Conservation (phyloP, 2,797 vertebrate genomes). For the Gouania willdenowi region DNA sequence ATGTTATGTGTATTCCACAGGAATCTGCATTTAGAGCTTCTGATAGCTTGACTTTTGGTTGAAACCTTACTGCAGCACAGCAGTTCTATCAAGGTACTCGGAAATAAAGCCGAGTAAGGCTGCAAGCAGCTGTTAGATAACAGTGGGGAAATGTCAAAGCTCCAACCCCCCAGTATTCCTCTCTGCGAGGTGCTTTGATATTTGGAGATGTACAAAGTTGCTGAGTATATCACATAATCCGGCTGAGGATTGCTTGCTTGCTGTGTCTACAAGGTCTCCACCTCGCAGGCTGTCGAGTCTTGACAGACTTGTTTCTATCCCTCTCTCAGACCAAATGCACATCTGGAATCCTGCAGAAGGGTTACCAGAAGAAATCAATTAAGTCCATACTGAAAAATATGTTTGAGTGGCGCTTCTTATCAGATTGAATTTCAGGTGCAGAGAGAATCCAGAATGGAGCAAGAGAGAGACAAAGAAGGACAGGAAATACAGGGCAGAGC, state of each 20-base stretch:
- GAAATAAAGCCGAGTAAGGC: constrained; percentile 35
- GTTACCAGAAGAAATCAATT: constrained; percentile 23
- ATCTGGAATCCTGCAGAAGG: not conserved
- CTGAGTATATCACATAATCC: constrained; percentile 15
- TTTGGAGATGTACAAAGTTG: constrained; percentile 11
- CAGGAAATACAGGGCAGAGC: constrained; percentile 3
- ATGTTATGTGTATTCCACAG: constrained; percentile 13
- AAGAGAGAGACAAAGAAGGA: constrained; percentile 25
- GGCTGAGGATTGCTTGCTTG: not conserved
- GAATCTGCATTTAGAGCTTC: not conserved
- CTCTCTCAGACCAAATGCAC: no score
- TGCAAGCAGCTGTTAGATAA: constrained; percentile 31
- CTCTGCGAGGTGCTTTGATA: constrained; percentile 29
- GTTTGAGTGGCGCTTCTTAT: constrained; percentile 28
- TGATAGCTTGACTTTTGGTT: constrained; percentile 1
- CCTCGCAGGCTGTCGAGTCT: constrained; percentile 5
- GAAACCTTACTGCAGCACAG: constrained; percentile 7
- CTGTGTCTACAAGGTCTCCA: constrained; percentile 3
- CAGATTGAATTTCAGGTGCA: constrained; percentile 26
- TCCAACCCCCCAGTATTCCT: constrained; percentile 20
- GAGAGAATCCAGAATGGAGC: constrained; percentile 30
- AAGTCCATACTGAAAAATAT: not conserved
- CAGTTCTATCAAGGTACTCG: constrained; percentile 28
- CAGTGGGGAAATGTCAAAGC: constrained; percentile 23
- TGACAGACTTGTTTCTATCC: no score